Evolutionary conservation across 2,113 vertebrate species (phyloP).

Genomic region (Machaerirhynchus nigripectus): DNA sequence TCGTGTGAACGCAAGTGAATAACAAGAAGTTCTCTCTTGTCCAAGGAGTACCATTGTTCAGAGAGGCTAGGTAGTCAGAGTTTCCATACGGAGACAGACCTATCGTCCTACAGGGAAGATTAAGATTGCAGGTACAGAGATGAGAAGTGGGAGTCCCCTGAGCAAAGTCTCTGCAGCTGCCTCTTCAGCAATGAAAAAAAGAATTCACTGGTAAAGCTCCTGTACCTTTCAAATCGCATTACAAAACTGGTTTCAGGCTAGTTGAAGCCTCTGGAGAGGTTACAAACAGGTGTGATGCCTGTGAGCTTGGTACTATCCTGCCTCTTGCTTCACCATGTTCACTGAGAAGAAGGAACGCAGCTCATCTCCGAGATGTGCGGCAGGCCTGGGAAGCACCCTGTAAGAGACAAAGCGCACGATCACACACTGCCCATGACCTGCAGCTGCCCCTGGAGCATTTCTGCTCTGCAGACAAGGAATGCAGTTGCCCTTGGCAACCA

Average conservation of each 20-base stretch:
- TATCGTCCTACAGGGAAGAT: not conserved
- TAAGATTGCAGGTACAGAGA: conserved; percentile 25
- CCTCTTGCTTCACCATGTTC: not conserved
- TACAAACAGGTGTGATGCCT: not conserved
- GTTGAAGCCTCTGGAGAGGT: not conserved
- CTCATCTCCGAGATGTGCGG: conserved; percentile 16
- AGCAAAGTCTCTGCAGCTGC: conserved; percentile 62
- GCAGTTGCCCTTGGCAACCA: not conserved
- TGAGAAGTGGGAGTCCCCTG: conserved; percentile 58
- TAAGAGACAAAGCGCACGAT: not conserved
- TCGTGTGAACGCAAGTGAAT: not conserved
- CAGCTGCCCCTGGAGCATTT: not conserved
- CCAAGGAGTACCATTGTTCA: not conserved
- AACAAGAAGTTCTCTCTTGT: not conserved
- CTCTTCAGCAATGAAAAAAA: conserved; percentile 27
- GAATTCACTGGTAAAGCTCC: conserved; percentile 45
- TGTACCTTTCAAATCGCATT: conserved; percentile 11
- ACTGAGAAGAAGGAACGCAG: not conserved
- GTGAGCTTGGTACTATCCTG: not conserved
- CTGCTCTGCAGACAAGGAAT: not conserved
- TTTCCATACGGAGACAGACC: not conserved
- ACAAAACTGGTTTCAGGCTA: conserved; percentile 1
- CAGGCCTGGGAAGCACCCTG: not conserved
- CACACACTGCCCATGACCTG: not conserved
- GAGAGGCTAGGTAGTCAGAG: not conserved